phyloP scores from a whole-genome alignment of 2,797 vertebrate species.

The Brachymystax lenok region DNA sequence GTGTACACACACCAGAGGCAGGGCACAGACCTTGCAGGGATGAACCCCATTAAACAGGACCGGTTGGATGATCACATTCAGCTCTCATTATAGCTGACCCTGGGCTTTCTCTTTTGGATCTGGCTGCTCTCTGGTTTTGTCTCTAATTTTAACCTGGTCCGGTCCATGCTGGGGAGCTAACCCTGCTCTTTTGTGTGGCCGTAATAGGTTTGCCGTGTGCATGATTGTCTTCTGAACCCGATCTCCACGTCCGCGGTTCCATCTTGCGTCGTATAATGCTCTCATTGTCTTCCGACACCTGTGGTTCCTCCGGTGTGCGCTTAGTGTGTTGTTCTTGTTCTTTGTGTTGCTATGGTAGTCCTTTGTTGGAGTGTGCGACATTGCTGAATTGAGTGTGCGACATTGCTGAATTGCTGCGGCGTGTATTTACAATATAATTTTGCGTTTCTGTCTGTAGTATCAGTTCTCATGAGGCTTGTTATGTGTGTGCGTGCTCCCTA shows the following conservation, averaged over 20 bases:
- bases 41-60: conserved; percentile 94
- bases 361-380: conserved; percentile 33
- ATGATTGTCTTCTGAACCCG: conserved; percentile 67
- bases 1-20: conserved; percentile 70
- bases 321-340: conserved; percentile 4
- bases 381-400: background rate
- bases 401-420: too few relatives aligned
- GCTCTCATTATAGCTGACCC: conserved; percentile 76
- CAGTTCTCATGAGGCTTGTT: background rate
- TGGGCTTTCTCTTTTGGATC: conserved; percentile 58
- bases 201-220: conserved; percentile 55
- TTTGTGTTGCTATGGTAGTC: conserved; percentile 66
- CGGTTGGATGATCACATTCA: conserved; percentile 87
- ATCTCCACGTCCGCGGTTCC: conserved; percentile 59
- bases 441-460: background rate
- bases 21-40: conserved; percentile 75
- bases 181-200: conserved; percentile 72
- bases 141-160: conserved; percentile 57
- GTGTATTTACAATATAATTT: too few relatives aligned
- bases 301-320: conserved; percentile 53
- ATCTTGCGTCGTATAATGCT: conserved; percentile 34
- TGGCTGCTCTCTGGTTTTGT: conserved; percentile 47
- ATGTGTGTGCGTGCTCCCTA: conserved; percentile 31
- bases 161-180: conserved; percentile 79
- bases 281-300: conserved; percentile 30